Evolutionary conservation across 2,113 vertebrate genomes (phyloP).

Genomic region (Sapayoa aenigma): DNA sequence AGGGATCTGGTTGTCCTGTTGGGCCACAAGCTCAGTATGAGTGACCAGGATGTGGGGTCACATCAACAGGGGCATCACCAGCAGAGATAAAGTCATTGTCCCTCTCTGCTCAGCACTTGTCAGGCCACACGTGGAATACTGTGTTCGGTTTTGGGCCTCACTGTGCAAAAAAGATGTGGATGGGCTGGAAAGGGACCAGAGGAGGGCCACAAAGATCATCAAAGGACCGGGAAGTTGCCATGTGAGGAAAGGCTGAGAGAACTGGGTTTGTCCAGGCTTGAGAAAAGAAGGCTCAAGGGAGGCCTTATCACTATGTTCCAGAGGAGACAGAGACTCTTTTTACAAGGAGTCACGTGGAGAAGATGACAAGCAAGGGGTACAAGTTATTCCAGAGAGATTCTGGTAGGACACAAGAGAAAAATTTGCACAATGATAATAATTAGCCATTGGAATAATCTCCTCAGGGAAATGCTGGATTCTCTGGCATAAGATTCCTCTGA

Average conservation of each 20-base stretch:
- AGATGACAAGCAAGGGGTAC: not conserved
- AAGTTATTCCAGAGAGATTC: not conserved
- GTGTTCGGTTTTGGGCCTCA: not conserved
- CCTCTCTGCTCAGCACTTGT: not conserved
- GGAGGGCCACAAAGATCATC: not conserved
- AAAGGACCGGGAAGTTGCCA: not conserved
- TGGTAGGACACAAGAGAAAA: not conserved
- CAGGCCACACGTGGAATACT: not conserved
- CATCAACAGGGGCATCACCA: not conserved
- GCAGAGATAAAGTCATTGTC: not conserved
- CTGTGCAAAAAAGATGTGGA: not conserved
- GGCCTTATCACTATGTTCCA: not conserved
- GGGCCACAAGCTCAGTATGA: not conserved
- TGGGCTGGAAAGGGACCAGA: not conserved
- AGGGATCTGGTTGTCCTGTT: too few species aligned
- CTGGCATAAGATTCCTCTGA: not conserved
- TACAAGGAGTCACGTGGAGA: not conserved
- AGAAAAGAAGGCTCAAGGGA: not conserved
- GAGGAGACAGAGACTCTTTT: not conserved
- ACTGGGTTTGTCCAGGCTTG: not conserved
- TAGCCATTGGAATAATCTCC: not conserved
- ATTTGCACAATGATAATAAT: not conserved
- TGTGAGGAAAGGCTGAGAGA: not conserved
- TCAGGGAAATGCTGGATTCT: not conserved
- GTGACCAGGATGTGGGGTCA: not conserved